Percentiles rank a stretch among this genome's conserved stretches.
These are phyloP conservation scores for Siniperca scherzeri DNA, from an alignment of 2,797 vertebrate species.

Conservation along the genomic window DNA sequence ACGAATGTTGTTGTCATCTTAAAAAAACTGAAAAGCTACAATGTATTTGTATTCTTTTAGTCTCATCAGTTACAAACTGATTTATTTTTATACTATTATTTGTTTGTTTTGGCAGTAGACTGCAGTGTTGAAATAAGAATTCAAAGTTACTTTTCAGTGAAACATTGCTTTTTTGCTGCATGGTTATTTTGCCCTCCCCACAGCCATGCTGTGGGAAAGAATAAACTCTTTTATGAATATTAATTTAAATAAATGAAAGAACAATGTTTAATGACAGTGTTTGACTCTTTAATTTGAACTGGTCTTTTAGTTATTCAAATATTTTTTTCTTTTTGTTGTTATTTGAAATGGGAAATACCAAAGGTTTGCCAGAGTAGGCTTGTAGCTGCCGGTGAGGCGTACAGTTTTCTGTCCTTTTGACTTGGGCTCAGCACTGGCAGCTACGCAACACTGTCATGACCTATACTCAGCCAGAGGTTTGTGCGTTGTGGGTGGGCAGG, in stretches of 20 bases:
- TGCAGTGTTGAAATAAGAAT: neutral
- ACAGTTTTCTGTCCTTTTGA: constrained; percentile 29
- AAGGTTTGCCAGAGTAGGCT: neutral
- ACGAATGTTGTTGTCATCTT: neutral
- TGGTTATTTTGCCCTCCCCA: neutral
- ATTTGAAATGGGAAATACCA: constrained; percentile 8
- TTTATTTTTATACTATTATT: neutral
- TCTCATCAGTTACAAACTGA: neutral
- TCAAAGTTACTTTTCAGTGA: constrained; percentile 11
- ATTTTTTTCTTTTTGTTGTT: neutral
- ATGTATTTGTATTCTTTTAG: neutral
- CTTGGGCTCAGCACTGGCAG: constrained; percentile 14
- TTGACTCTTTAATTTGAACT: neutral
- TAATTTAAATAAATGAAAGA: constrained; percentile 1
- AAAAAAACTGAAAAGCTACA: neutral
- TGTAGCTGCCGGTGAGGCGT: neutral
- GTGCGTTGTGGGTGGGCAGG: constrained; percentile 12
- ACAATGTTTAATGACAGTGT: neutral
- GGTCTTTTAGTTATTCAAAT: neutral
- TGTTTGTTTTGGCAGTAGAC: neutral
- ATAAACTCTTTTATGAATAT: neutral
- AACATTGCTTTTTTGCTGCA: neutral
- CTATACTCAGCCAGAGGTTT: constrained; percentile 29
- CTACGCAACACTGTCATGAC: constrained; percentile 30
- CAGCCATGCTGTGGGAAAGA: neutral